Evolutionary conservation across 2,888 invertebrate species (phyloP).

Genomic region (Phengaris alcon): DNA sequence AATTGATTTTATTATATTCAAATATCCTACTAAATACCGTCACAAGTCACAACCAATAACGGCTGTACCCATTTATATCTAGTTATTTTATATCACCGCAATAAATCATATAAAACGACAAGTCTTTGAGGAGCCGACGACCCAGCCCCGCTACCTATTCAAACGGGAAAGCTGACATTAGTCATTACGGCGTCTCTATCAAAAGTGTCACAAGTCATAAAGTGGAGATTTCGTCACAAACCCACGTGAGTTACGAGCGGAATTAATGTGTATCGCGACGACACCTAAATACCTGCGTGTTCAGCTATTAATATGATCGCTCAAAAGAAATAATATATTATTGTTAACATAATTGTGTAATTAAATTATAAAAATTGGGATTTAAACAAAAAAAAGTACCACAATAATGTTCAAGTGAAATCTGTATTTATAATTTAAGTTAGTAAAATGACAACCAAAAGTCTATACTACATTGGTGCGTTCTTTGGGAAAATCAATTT

Average conservation of each 20-base stretch:
- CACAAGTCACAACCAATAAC: too few species aligned
- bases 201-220: conserved; percentile 23
- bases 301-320: background rate
- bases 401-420: too few species aligned
- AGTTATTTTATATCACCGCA: conserved; percentile 34
- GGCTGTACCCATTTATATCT: background rate
- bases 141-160: conserved; percentile 60
- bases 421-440: too few species aligned
- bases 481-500: too few species aligned
- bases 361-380: background rate
- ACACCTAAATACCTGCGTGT: conserved; percentile 16
- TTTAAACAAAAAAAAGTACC: background rate
- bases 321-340: background rate
- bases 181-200: conserved; percentile 52
- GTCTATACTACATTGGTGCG: too few species aligned
- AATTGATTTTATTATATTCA: too few species aligned
- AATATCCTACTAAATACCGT: too few species aligned
- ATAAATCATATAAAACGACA: conserved; percentile 68
- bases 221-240: conserved; percentile 19
- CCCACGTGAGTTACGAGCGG: background rate
- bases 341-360: background rate
- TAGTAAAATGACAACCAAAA: too few species aligned
- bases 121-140: conserved; percentile 60
- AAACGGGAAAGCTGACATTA: conserved; percentile 63
- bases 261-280: background rate